phyloP scores from a whole-genome alignment of 1,140 invertebrate genomes.

The Thereuonema tuberculata region DNA sequence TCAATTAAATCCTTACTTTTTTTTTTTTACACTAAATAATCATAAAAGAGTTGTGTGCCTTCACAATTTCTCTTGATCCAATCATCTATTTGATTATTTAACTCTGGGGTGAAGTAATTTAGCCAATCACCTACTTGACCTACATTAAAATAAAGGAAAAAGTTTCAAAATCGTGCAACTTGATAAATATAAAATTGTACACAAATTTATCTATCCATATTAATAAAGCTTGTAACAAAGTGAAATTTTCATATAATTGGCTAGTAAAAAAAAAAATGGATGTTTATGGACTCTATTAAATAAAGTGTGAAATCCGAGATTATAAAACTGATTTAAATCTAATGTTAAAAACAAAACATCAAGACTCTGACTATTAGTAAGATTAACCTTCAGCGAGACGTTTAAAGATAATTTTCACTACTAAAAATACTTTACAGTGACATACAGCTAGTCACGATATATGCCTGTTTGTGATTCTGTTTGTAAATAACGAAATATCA shows the following conservation, averaged over 20 bases:
- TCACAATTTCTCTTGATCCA: constrained; percentile 51
- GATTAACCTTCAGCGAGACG: neutral
- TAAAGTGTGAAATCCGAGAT: neutral
- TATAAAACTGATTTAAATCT: neutral
- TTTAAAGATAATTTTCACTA: neutral
- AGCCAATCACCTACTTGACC: constrained; percentile 72
- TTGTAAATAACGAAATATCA: neutral
- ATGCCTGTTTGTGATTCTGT: neutral
- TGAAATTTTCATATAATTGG: neutral
- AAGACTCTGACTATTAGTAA: neutral
- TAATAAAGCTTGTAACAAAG: too few relatives aligned
- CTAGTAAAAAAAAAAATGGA: neutral
- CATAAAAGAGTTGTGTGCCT: constrained; percentile 35
- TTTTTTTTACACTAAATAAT: constrained; percentile 14
- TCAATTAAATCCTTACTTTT: too few relatives aligned
- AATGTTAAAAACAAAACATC: neutral
- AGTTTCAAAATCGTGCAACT: neutral
- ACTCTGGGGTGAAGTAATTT: constrained; percentile 53
- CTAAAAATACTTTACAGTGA: too few relatives aligned
- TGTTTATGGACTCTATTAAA: neutral
- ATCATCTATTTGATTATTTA: constrained; percentile 50
- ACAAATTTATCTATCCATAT: too few relatives aligned
- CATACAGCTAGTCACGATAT: too few relatives aligned
- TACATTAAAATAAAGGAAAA: constrained; percentile 1
- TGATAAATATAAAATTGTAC: neutral